Percentiles rank a stretch among this genome's conserved stretches.
These are phyloP conservation scores for Frankliniella fusca DNA, from an alignment of 2,888 invertebrate species.

Conservation along the genomic window DNA sequence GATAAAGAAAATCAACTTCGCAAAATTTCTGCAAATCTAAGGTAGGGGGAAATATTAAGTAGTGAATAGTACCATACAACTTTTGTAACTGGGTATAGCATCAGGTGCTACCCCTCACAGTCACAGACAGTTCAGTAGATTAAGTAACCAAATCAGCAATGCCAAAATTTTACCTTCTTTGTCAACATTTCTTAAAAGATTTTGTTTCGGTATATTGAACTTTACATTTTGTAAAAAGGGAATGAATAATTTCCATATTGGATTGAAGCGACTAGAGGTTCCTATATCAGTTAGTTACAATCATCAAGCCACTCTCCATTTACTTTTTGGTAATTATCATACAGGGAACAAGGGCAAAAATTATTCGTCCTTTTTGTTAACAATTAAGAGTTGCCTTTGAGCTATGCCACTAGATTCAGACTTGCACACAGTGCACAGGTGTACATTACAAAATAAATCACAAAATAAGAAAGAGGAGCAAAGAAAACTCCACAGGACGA, in stretches of 20 bases:
- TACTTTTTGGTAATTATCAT: not conserved
- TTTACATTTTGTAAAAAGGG: not conserved
- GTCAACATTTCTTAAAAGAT: not conserved
- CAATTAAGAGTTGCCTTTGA: not conserved
- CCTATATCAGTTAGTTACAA: not conserved
- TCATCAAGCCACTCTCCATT: not conserved
- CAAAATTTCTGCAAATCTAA: not conserved
- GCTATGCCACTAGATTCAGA: not conserved
- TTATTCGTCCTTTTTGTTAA: not conserved
- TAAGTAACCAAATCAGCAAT: too few relatives aligned
- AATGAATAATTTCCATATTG: not conserved
- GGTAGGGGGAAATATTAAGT: not conserved
- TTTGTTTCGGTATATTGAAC: not conserved
- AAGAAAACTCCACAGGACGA: too few relatives aligned
- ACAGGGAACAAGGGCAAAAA: not conserved
- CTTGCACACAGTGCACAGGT: not conserved
- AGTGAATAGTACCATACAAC: not conserved
- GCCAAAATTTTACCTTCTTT: not conserved
- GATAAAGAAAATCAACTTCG: not conserved
- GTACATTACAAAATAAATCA: not conserved
- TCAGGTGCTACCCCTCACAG: too few relatives aligned
- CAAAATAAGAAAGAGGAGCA: not conserved
- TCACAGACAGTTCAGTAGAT: too few relatives aligned
- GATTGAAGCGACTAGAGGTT: conserved; percentile 6
- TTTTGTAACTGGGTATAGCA: too few relatives aligned